These are phyloP conservation scores for Amphiduros pacificus DNA, from an alignment of 2,888 invertebrate genomes.

Conservation along the genomic window DNA sequence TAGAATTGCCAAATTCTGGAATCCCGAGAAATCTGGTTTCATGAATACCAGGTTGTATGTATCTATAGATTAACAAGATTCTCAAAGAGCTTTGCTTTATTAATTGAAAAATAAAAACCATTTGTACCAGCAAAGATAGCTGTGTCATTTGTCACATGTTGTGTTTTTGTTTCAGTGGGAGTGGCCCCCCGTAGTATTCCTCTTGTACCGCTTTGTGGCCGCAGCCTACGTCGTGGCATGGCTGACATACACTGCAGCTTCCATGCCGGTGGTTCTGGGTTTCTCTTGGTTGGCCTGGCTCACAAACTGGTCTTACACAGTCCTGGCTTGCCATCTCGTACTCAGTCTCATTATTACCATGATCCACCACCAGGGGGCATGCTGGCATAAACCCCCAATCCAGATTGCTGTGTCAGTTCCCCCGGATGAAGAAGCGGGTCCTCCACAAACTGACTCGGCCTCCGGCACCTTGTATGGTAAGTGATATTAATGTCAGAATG, in stretches of 20 bases:
- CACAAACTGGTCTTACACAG: constrained; percentile 52
- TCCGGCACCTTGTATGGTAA: too few species aligned
- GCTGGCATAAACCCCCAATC: too few species aligned
- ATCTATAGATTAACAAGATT: background rate
- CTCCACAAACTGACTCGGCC: background rate
- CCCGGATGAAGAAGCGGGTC: too few species aligned
- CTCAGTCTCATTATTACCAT: constrained; percentile 15
- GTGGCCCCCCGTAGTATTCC: constrained; percentile 35
- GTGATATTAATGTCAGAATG: too few species aligned
- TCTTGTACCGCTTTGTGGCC: constrained; percentile 41
- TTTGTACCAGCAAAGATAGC: too few species aligned
- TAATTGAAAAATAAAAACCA: background rate
- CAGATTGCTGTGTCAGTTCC: too few species aligned
- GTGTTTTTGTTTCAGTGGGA: constrained; percentile 44
- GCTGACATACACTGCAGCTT: constrained; percentile 32
- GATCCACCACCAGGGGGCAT: background rate
- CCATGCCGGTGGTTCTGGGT: background rate
- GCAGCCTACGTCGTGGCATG: constrained; percentile 41
- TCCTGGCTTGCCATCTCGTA: constrained; percentile 39
- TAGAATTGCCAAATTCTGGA: background rate
- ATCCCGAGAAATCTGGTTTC: background rate
- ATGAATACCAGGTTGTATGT: too few species aligned
- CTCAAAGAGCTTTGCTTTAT: background rate
- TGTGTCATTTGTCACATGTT: background rate
- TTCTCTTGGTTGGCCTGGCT: constrained; percentile 41